Conservation (phyloP, 2,888 invertebrate species). For the Pheosia gnoma region DNA sequence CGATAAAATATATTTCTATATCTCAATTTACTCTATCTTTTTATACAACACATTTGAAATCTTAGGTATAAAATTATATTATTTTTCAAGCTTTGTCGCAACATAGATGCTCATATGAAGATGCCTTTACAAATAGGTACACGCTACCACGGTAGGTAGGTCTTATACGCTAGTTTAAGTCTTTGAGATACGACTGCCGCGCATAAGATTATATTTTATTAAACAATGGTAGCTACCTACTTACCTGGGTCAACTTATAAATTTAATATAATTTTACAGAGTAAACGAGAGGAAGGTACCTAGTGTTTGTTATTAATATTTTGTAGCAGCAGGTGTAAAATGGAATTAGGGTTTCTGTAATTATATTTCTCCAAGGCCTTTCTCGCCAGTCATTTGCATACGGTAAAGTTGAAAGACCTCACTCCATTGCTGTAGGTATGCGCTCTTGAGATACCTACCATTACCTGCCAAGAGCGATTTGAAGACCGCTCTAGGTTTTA, state of each 20-base stretch:
- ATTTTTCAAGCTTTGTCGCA: neutral
- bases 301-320: neutral
- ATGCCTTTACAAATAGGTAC: neutral
- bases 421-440: no score
- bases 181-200: conserved; percentile 4
- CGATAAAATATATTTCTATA: no score
- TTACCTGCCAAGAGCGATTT: no score
- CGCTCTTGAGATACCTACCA: no score
- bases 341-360: neutral
- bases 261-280: neutral
- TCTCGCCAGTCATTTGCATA: neutral
- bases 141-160: neutral
- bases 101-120: neutral
- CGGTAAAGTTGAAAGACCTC: neutral
- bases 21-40: no score
- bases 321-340: neutral
- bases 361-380: neutral
- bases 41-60: no score
- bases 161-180: neutral
- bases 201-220: conserved; percentile 9
- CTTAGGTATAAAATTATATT: no score
- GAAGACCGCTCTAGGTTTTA: no score
- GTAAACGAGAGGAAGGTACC: neutral
- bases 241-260: conserved; percentile 7
- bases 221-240: neutral